phyloP scores from a whole-genome alignment of 1,140 invertebrate species.

The Lepidurus apus region DNA sequence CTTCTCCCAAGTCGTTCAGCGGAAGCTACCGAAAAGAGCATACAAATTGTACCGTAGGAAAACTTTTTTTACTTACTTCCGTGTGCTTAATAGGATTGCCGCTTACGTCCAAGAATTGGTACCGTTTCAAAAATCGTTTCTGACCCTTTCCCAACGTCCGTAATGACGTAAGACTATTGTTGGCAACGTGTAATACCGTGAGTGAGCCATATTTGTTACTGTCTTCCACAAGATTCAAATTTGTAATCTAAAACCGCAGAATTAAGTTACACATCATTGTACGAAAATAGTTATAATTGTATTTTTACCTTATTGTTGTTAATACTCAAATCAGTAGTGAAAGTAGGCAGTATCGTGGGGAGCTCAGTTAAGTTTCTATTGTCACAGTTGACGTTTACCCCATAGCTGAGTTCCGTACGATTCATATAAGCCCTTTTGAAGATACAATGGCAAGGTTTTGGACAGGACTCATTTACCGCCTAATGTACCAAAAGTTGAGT shows the following conservation, averaged over 20 bases:
- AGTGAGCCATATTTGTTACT: neutral
- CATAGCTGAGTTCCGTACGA: neutral
- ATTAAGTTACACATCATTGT: neutral
- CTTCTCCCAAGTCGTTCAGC: constrained; percentile 25
- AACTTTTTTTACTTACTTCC: neutral
- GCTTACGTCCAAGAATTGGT: neutral
- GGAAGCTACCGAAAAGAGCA: constrained; percentile 15
- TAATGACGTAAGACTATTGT: neutral
- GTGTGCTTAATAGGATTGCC: neutral
- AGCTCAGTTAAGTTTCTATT: constrained; percentile 8
- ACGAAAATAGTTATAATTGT: neutral
- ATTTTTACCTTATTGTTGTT: constrained; percentile 23
- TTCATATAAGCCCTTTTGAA: neutral
- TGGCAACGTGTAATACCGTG: neutral
- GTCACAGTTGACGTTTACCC: constrained; percentile 10
- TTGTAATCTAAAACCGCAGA: neutral
- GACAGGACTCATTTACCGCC: neutral
- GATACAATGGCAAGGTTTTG: neutral
- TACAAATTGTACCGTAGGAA: neutral
- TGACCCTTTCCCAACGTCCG: constrained; percentile 3
- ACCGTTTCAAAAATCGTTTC: constrained; percentile 7
- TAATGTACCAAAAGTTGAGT: neutral
- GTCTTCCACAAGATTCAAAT: constrained; percentile 7
- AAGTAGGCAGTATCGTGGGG: neutral
- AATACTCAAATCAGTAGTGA: constrained; percentile 11